These are phyloP conservation scores for Atractosteus spatula DNA, from an alignment of 2,113 vertebrate species.

Conservation along the genomic window DNA sequence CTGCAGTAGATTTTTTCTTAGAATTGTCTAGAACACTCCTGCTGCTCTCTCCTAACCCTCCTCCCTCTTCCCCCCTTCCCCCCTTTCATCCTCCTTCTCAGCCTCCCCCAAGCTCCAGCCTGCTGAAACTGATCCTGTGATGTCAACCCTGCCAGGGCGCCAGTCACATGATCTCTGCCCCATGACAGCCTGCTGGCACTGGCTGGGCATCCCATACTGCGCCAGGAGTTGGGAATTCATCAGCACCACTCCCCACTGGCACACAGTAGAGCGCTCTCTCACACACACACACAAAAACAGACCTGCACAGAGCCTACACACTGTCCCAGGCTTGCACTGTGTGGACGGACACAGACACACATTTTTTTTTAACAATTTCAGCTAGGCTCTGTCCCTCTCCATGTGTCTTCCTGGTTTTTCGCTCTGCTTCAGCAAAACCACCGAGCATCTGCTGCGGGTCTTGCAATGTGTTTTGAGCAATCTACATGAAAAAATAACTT, in stretches of 20 bases:
- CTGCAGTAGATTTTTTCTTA: slow-evolving; percentile 10
- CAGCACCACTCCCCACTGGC: slow-evolving; percentile 14
- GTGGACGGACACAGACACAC: not conserved
- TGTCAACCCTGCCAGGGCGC: slow-evolving; percentile 21
- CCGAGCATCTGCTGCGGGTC: too few relatives aligned
- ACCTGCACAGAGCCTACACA: too few relatives aligned
- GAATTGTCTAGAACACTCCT: slow-evolving; percentile 20
- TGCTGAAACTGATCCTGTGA: slow-evolving; percentile 28
- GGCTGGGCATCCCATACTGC: slow-evolving; percentile 23
- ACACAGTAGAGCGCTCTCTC: too few relatives aligned
- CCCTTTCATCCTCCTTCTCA: not conserved
- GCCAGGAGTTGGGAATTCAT: slow-evolving; percentile 20
- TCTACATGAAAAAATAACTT: too few relatives aligned
- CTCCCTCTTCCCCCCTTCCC: not conserved
- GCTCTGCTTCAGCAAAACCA: too few relatives aligned
- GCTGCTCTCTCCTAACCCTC: slow-evolving; percentile 3
- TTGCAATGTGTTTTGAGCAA: too few relatives aligned
- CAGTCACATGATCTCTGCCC: slow-evolving; percentile 27
- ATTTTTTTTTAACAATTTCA: not conserved
- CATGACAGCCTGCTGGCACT: slow-evolving; percentile 26
- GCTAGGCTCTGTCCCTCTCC: not conserved
- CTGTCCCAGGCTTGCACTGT: too few relatives aligned
- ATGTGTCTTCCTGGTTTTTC: too few relatives aligned
- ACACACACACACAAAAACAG: too few relatives aligned
- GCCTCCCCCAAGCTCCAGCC: not conserved